These are phyloP conservation scores for Heliconius sara DNA, from an alignment of 2,888 invertebrate genomes.

Conservation along the genomic window DNA sequence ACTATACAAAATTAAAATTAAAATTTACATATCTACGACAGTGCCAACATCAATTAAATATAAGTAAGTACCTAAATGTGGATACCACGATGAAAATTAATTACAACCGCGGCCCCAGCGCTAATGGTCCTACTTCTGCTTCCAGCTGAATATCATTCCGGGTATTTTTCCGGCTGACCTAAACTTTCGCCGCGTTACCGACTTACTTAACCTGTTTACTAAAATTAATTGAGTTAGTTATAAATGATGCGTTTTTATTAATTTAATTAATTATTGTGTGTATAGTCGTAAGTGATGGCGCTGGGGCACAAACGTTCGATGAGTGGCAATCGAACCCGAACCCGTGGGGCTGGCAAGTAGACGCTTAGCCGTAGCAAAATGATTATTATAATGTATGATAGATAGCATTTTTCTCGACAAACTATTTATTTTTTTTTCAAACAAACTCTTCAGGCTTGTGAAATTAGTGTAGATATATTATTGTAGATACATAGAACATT, in stretches of 20 bases:
- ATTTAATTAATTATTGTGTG: not conserved
- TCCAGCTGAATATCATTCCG: constrained; percentile 8
- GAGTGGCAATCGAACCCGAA: not conserved
- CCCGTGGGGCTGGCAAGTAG: not conserved
- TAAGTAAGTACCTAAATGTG: not conserved
- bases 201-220: constrained; percentile 19
- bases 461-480: no score
- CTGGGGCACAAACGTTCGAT: not conserved
- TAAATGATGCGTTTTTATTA: not conserved
- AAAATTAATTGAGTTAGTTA: constrained; percentile 6
- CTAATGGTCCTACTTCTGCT: constrained; percentile 18
- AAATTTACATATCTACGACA: not conserved
- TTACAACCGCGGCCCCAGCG: constrained; percentile 9
- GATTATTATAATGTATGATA: no score
- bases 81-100: constrained; percentile 16
- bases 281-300: no score
- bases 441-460: no score
- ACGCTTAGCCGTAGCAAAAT: no score
- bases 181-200: constrained; percentile 17
- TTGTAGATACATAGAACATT: no score
- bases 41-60: not conserved
- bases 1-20: not conserved
- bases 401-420: no score
- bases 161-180: constrained; percentile 21
- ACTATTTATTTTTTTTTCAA: no score